These are phyloP conservation scores for Archivesica marissinica DNA, from an alignment of 1,140 invertebrate species.

Conservation along the genomic window DNA sequence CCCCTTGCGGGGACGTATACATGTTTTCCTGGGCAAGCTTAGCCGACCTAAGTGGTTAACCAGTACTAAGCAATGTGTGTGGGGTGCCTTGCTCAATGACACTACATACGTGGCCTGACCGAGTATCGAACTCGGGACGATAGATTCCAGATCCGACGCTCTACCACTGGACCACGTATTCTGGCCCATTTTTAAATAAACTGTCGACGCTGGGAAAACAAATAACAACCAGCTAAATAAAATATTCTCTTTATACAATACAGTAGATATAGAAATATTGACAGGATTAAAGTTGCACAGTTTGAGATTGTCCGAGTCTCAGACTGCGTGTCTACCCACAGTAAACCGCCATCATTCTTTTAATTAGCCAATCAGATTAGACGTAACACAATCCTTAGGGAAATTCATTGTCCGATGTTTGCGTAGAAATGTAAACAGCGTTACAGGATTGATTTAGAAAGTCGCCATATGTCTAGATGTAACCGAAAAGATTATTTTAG, in stretches of 20 bases:
- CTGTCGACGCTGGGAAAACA: too few relatives aligned
- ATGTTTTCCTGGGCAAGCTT: too few relatives aligned
- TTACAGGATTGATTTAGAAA: background rate
- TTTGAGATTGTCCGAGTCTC: conserved; percentile 7
- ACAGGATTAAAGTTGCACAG: conserved; percentile 10
- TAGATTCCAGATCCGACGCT: too few relatives aligned
- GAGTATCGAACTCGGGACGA: too few relatives aligned
- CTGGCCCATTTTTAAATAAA: too few relatives aligned
- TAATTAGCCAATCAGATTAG: conserved; percentile 24
- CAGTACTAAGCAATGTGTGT: too few relatives aligned
- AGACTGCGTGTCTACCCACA: conserved; percentile 5
- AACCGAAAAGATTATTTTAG: background rate
- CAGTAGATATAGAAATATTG: conserved; percentile 18
- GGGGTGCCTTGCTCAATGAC: too few relatives aligned
- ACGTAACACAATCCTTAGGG: background rate
- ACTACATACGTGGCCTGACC: too few relatives aligned
- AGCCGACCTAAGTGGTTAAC: too few relatives aligned
- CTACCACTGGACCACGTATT: too few relatives aligned
- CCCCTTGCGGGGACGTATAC: too few relatives aligned
- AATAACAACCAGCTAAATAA: too few relatives aligned
- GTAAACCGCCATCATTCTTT: background rate
- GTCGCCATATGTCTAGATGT: background rate
- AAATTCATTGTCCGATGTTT: conserved; percentile 13
- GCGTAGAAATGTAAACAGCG: conserved; percentile 2
- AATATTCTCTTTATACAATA: background rate